Conservation (phyloP, 2,113 vertebrate species). For the Vimba vimba region DNA sequence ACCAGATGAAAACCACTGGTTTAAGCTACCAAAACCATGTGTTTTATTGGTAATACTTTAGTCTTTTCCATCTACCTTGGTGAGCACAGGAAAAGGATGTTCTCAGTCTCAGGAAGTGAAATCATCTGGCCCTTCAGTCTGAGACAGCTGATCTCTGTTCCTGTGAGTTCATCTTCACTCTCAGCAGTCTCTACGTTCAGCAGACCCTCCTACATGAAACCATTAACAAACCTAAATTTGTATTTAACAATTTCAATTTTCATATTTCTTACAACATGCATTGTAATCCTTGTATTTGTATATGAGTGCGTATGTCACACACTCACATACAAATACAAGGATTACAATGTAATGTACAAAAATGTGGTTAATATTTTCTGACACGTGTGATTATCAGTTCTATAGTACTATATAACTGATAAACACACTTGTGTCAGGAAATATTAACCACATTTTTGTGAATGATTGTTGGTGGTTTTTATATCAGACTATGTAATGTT, state of each 20-base stretch:
- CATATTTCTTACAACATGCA: neutral
- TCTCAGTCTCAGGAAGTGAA: conserved; percentile 97
- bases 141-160: conserved; percentile 95
- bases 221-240: neutral
- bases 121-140: conserved; percentile 99
- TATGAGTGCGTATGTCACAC: neutral
- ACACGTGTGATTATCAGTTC: too few species aligned
- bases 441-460: neutral
- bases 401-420: neutral
- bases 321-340: neutral
- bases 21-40: neutral
- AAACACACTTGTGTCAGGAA: neutral
- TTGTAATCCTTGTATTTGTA: neutral
- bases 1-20: too few species aligned
- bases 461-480: neutral
- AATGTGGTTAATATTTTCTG: too few species aligned
- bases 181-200: conserved; percentile 95
- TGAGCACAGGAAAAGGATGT: conserved; percentile 97
- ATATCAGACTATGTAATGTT: neutral
- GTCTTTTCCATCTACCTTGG: conserved; percentile 83
- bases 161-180: conserved; percentile 95
- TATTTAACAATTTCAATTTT: neutral
- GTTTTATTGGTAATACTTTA: conserved; percentile 3
- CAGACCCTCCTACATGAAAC: conserved; percentile 75
- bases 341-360: too few species aligned